Base-by-base conservation (phyloP, 2,888 invertebrate genomes). In the Bedellia somnulentella region DNA sequence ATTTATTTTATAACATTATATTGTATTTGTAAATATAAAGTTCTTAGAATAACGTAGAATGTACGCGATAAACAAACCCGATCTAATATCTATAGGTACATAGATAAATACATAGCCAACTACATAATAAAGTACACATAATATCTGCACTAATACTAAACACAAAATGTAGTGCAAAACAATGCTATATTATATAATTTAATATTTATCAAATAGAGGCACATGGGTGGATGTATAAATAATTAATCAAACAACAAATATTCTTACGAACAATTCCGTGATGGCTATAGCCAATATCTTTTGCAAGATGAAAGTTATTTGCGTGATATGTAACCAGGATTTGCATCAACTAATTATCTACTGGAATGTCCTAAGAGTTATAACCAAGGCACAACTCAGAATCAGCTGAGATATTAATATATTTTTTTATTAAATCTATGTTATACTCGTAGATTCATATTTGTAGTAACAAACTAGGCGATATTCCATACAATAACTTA, bases 1-100 rank as follows among this genome's bases (percentile, higher is more conserved):
- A 75, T 71, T 63, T 73, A 67, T 67, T 63, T 55, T 75, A 77
- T 76, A 75, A 75, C 75, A 73, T 71, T 75, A 73, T 76, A 5
- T 6, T 18, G 9, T 76, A 73, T 73, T 52, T 76, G 73, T 76
- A 75, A 75, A 75, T 76, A 75, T 68, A 71, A 62, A 66, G 66
- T 70, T 73, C 63, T 66, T 5, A 55, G 60, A 53, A 57, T 66
- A 24, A 61, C 60, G 54, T 57, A 24, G 23, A 14, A 60, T 52
- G 52, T 61, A 62, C 57, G 60, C 62, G 62, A 62, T 64, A 62
- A 66, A 63, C 66, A 61, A 64, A 64, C 70, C 61, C 60, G 55
- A 56, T 61, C 57, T 64, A 60, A 59, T 57, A 61, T 52, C 58
- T 61, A n/a, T n/a, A n/a, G n/a, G n/a, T n/a, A n/a, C n/a, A 47